Evolutionary conservation across 2,888 invertebrate species (phyloP).

Genomic region (Pseudococcus viburni): DNA sequence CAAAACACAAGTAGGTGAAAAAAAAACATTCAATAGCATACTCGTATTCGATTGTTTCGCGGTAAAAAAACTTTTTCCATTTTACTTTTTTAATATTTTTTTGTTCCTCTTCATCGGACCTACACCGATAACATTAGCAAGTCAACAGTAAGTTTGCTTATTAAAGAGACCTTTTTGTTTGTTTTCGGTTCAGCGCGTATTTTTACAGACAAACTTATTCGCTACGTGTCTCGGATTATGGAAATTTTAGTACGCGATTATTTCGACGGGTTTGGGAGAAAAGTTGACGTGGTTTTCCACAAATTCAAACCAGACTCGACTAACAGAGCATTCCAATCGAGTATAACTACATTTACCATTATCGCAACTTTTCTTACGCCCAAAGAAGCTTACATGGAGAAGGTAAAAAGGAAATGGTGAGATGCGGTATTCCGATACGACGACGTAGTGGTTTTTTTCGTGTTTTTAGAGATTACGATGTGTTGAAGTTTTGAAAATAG

Average conservation of each 20-base stretch:
- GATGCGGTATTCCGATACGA: background rate
- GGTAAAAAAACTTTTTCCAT: background rate
- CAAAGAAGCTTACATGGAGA: background rate
- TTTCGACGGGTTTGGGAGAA: background rate
- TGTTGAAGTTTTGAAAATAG: background rate
- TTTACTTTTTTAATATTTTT: constrained; percentile 22
- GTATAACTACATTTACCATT: background rate
- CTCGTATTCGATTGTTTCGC: background rate
- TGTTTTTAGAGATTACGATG: background rate
- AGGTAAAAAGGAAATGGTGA: background rate
- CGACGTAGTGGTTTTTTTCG: background rate
- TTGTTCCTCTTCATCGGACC: background rate
- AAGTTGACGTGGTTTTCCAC: background rate
- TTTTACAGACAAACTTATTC: background rate
- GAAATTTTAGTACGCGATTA: constrained; percentile 11
- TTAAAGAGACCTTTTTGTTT: constrained; percentile 10
- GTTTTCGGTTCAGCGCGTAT: background rate
- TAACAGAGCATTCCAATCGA: background rate
- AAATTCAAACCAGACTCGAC: background rate
- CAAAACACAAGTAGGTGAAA: background rate
- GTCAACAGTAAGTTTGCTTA: constrained; percentile 15
- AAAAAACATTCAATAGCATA: background rate
- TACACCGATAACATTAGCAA: background rate
- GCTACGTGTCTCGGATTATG: background rate
- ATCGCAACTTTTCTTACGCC: background rate